A percentile compares a stretch with the other conserved stretches of the same genome.
phyloP scores from a whole-genome alignment of 2,888 invertebrate genomes.

The Coelopa pilipes region DNA sequence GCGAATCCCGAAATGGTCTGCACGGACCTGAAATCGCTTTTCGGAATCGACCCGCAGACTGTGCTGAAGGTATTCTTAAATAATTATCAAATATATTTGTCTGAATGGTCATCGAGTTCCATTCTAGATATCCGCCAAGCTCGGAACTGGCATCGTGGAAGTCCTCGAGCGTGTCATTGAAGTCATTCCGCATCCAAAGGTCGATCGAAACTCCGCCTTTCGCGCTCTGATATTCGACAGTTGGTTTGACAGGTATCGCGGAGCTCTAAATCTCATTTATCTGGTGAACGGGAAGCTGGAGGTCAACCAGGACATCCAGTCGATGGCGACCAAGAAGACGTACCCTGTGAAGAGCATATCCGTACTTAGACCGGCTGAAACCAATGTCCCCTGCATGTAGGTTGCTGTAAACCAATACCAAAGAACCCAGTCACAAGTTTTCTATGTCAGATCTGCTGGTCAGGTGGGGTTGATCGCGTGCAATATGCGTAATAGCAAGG shows the following conservation, averaged over 20 bases:
- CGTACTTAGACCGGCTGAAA: slow-evolving; percentile 82
- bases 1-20: slow-evolving; percentile 87
- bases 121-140: slow-evolving; percentile 85
- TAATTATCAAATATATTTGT: too few relatives aligned
- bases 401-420: slow-evolving; percentile 48
- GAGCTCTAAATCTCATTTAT: slow-evolving; percentile 81
- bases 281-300: slow-evolving; percentile 80
- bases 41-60: slow-evolving; percentile 79
- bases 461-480: slow-evolving; percentile 92
- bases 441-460: slow-evolving; percentile 75
- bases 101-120: too few relatives aligned
- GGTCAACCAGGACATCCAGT: slow-evolving; percentile 81
- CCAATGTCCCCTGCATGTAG: slow-evolving; percentile 73
- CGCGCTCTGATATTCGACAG: slow-evolving; percentile 91
- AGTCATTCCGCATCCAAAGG: slow-evolving; percentile 79
- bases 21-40: slow-evolving; percentile 81
- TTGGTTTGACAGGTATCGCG: slow-evolving; percentile 90
- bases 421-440: background rate
- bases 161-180: slow-evolving; percentile 83
- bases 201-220: slow-evolving; percentile 72
- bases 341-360: slow-evolving; percentile 85
- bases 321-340: slow-evolving; percentile 76
- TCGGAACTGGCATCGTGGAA: slow-evolving; percentile 83
- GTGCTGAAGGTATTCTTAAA: slow-evolving; percentile 74
- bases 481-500: slow-evolving; percentile 79